phyloP scores from a whole-genome alignment of 2,797 vertebrate species.

The Scolopax rusticola region DNA sequence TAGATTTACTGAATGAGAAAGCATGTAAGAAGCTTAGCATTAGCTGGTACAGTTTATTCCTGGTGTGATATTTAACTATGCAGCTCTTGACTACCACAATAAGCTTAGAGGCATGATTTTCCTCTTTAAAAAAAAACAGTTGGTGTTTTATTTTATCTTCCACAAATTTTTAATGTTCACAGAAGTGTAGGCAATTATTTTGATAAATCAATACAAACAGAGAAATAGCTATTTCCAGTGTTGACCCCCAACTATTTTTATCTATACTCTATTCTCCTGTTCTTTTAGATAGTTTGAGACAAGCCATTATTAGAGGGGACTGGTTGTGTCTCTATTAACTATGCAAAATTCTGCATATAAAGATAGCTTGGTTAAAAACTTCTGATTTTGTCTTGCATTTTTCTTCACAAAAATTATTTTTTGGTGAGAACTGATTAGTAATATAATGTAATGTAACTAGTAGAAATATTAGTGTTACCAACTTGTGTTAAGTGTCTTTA shows the following conservation, averaged over 20 bases:
- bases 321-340: neutral
- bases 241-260: neutral
- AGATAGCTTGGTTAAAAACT: neutral
- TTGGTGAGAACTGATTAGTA: neutral
- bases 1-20: neutral
- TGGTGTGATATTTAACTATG: neutral
- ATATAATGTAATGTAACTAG: neutral
- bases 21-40: neutral
- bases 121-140: neutral
- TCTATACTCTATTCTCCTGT: neutral
- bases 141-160: neutral
- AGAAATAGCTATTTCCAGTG: neutral
- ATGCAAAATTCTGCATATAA: neutral
- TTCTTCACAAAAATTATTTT: neutral
- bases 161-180: neutral
- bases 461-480: neutral
- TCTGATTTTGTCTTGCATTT: neutral
- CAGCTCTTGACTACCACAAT: neutral
- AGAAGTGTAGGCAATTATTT: neutral
- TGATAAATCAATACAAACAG: neutral
- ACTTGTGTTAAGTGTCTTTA: neutral
- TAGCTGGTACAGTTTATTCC: neutral
- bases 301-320: neutral
- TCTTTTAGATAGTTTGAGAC: neutral
- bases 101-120: neutral